phyloP scores from a whole-genome alignment of 2,113 vertebrate genomes.

The Argyrosomus japonicus region DNA sequence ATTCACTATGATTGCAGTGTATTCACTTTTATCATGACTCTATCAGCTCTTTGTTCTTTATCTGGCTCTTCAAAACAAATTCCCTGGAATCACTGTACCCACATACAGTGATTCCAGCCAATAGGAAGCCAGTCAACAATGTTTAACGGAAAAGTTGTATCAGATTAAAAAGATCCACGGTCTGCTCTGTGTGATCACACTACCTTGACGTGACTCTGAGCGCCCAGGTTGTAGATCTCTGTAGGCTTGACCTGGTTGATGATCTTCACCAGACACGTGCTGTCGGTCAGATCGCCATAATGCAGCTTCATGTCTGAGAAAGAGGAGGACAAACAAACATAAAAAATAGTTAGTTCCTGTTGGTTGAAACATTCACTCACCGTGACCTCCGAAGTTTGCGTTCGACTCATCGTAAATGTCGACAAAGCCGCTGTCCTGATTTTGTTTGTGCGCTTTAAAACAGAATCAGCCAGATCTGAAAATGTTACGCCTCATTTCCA shows the following conservation, averaged over 20 bases:
- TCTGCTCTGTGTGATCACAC: slow-evolving; percentile 5
- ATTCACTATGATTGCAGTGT: background rate
- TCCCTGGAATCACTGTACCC: no score
- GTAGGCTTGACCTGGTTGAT: slow-evolving; percentile 95
- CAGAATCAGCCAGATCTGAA: background rate
- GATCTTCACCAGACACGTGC: slow-evolving; percentile 98
- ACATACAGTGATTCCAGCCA: slow-evolving; percentile 7
- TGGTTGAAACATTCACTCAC: background rate
- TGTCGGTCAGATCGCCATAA: slow-evolving; percentile 98
- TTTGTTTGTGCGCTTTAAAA: background rate
- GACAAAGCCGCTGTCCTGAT: background rate
- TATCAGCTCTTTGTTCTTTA: slow-evolving; percentile 12
- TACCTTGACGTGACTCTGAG: slow-evolving; percentile 99
- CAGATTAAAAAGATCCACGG: background rate
- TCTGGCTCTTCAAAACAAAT: slow-evolving; percentile 16
- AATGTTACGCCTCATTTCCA: background rate
- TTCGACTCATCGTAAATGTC: background rate
- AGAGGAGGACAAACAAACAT: background rate
- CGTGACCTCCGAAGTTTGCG: background rate
- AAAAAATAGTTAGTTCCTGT: no score
- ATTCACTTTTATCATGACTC: background rate
- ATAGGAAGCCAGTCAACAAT: background rate
- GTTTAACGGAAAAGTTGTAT: background rate
- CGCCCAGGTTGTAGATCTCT: slow-evolving; percentile 98
- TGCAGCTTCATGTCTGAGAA: slow-evolving; percentile 96